Evolutionary conservation across 2,113 vertebrate genomes (phyloP), one percentile per base, ranked within the genome.

Genomic region (Mesitornis unicolor): DNA sequence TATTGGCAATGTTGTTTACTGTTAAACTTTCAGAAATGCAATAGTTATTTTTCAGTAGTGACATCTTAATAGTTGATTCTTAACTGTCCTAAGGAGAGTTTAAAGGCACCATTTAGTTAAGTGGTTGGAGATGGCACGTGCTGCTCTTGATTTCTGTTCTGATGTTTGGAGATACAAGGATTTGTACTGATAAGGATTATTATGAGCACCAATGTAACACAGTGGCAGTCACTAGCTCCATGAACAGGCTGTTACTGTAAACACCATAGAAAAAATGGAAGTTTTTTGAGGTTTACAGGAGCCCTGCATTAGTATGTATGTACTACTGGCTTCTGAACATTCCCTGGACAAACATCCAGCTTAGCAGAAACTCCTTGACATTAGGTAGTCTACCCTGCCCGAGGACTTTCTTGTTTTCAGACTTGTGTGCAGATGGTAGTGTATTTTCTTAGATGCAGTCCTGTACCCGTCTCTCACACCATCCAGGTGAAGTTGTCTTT

Each of bases 1-100:
- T 96, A 90, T 83, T 96, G 94, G 93, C 96, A 97, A 97, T 96
- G 92, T 93, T 97, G 92, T 98, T 97, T 94, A 96, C 94, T 95
- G 90, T 87, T 97, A 85, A 95, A 94, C 19, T 96, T 96, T 95
- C 96, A 95, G 87, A 92, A 90, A 96, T 96, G 81, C 85, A 93
- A 61, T 95, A 97, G 95, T 95, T 96, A 74, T 71, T 98, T 95
- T 97, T 90, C 86, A 89, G 67, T 98, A 97, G 95, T 91, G 84
- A 95, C 51, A 88, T 93, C 78, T 90, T 93, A 94, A 93, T 97
- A 96, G 95, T 57, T 79, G 68, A 82, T 95, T 87, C 73, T 42
- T 80, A 95, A 89, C 70, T 78, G 84, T 93, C 92, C 91, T 93
- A 93, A 89, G 92, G 65, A 73, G 82, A 54, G 78, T 87, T 83